Percentiles rank a stretch among this genome's conserved stretches.
Evolutionary conservation across 2,888 invertebrate species (phyloP).

Genomic region (Penaeus monodon): DNA sequence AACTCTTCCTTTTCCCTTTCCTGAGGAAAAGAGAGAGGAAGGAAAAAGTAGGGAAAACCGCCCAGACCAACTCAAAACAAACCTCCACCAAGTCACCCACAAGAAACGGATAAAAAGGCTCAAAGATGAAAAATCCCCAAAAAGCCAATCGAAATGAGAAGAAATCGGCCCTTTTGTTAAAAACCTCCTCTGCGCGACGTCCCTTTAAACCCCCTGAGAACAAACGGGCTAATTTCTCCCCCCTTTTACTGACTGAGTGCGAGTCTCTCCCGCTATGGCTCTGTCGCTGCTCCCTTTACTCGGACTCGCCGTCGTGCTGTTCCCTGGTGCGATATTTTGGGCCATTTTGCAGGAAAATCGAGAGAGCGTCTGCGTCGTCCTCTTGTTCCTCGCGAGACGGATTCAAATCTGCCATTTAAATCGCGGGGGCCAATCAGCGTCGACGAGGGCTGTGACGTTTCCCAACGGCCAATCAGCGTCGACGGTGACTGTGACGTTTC

Average conservation of each 20-base stretch:
- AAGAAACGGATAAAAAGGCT: too few species aligned
- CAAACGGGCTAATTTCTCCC: neutral
- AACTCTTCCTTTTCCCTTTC: too few species aligned
- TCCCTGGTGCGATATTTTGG: conserved; percentile 49
- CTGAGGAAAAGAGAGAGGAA: too few species aligned
- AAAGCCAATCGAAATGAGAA: too few species aligned
- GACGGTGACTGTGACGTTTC: neutral
- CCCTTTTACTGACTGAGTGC: conserved; percentile 54
- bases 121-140: too few species aligned
- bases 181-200: too few species aligned
- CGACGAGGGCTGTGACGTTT: neutral
- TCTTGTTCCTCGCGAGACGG: neutral
- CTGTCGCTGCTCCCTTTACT: conserved; percentile 41
- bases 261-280: conserved; percentile 47
- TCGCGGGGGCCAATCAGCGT: conserved; percentile 13
- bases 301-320: conserved; percentile 14
- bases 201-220: too few species aligned
- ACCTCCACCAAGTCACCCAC: too few species aligned
- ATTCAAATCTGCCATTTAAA: conserved; percentile 35
- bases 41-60: too few species aligned
- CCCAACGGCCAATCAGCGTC: conserved; percentile 3
- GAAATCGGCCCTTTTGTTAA: too few species aligned
- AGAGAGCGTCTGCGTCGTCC: neutral
- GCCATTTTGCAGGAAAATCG: conserved; percentile 30
- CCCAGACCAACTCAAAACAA: too few species aligned